A percentile compares a stretch with the other conserved stretches of the same genome.
Conservation (phyloP, 2,113 vertebrate genomes). For the Tetraodon nigroviridis region DNA sequence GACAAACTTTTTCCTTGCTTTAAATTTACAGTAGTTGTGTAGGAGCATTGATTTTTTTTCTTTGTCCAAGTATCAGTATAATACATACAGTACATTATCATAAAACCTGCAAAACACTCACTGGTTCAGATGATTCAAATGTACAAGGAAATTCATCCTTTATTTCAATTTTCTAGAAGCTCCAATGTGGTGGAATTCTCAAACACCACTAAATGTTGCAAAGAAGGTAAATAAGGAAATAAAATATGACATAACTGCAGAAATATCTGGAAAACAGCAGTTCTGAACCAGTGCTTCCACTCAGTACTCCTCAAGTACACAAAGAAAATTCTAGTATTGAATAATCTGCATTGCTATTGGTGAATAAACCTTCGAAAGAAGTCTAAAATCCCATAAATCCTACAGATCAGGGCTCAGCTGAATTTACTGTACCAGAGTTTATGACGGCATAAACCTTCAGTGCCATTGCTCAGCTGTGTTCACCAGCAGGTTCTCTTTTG, state of each 20-base stretch:
- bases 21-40: neutral
- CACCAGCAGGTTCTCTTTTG: slow-evolving; percentile 71
- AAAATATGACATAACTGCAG: neutral
- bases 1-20: neutral
- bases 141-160: slow-evolving; percentile 25
- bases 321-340: slow-evolving; percentile 5
- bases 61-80: neutral
- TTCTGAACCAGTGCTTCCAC: slow-evolving; percentile 45
- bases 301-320: neutral
- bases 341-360: slow-evolving; percentile 6
- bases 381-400: slow-evolving; percentile 17
- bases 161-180: neutral
- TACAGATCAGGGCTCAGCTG: slow-evolving; percentile 6
- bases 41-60: neutral
- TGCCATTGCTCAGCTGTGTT: slow-evolving; percentile 64
- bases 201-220: no score
- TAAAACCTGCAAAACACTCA: neutral
- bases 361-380: slow-evolving; percentile 7
- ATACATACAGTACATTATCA: slow-evolving; percentile 3
- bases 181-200: no score
- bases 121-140: slow-evolving; percentile 19
- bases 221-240: no score
- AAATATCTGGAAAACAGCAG: slow-evolving; percentile 20
- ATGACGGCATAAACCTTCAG: slow-evolving; percentile 10
- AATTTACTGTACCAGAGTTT: neutral